Conservation (phyloP, 2,888 invertebrate species). For the Apamea crenata region DNA sequence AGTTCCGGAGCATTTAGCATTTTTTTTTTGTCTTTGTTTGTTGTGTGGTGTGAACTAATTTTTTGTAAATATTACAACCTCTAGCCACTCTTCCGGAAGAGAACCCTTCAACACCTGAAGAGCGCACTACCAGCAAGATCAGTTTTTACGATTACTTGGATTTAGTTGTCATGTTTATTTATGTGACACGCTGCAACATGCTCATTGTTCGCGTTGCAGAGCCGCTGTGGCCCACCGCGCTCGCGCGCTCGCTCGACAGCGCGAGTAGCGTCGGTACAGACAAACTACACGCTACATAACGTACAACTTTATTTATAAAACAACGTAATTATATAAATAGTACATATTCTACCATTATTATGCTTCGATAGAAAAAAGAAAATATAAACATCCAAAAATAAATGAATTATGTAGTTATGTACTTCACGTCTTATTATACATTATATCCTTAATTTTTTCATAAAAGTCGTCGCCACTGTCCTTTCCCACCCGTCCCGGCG, state of each 20-base stretch:
- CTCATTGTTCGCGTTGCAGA: not conserved
- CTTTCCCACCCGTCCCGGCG: not conserved
- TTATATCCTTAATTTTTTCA: not conserved
- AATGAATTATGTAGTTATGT: slow-evolving; percentile 54
- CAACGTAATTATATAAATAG: not conserved
- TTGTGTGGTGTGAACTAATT: not conserved
- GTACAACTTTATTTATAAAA: slow-evolving; percentile 32
- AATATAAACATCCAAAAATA: slow-evolving; percentile 42
- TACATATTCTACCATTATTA: slow-evolving; percentile 3
- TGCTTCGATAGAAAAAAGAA: slow-evolving; percentile 15
- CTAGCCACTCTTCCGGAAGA: not conserved
- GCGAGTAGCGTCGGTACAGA: not conserved
- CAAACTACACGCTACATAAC: slow-evolving; percentile 3
- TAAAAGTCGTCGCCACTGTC: not conserved
- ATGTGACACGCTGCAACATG: not conserved
- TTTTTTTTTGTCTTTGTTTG: not conserved
- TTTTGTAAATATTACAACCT: not conserved
- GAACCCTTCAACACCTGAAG: not conserved
- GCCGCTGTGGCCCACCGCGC: not conserved
- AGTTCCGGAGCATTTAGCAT: not conserved
- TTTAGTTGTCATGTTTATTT: not conserved
- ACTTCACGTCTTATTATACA: slow-evolving; percentile 20
- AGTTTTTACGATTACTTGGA: not conserved
- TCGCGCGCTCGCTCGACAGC: not conserved
- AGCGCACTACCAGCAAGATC: not conserved